These are phyloP conservation scores for Agrilus biguttatus DNA, from an alignment of 2,888 invertebrate genomes.

Conservation along the genomic window DNA sequence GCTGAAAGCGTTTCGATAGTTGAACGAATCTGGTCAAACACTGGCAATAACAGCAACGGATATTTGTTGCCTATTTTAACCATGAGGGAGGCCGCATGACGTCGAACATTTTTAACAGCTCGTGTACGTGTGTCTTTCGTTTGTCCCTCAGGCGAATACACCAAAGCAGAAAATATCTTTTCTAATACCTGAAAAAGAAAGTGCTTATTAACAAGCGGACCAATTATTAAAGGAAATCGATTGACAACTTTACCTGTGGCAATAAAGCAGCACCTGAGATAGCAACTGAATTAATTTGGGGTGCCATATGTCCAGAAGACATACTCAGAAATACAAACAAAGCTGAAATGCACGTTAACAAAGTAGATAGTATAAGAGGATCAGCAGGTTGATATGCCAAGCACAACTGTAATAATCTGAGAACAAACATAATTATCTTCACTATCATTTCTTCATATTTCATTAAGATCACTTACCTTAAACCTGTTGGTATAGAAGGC, in stretches of 20 bases:
- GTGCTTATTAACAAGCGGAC: not conserved
- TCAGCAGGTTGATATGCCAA: slow-evolving; percentile 61
- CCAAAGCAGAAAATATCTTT: slow-evolving; percentile 75
- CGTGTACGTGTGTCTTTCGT: slow-evolving; percentile 47
- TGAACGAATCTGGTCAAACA: slow-evolving; percentile 71
- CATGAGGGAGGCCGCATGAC: slow-evolving; percentile 80
- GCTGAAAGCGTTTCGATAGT: slow-evolving; percentile 58
- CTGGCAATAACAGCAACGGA: slow-evolving; percentile 69
- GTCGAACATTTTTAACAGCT: slow-evolving; percentile 68
- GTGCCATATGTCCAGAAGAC: slow-evolving; percentile 65
- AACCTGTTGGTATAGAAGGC: slow-evolving; percentile 59
- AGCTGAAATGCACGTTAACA: slow-evolving; percentile 85
- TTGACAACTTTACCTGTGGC: slow-evolving; percentile 43
- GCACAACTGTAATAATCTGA: slow-evolving; percentile 58
- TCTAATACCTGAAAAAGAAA: slow-evolving; percentile 37
- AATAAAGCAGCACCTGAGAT: slow-evolving; percentile 53
- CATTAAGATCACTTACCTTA: slow-evolving; percentile 24
- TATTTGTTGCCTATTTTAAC: slow-evolving; percentile 83
- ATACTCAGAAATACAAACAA: slow-evolving; percentile 82
- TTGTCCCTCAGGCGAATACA: slow-evolving; percentile 55
- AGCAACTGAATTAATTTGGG: slow-evolving; percentile 38
- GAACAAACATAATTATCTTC: no score
- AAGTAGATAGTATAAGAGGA: slow-evolving; percentile 65
- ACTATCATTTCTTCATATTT: no score
- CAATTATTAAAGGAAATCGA: not conserved